Evolutionary conservation across 2,797 vertebrate species (phyloP).

Genomic region (Parotocinclus haroldoi): DNA sequence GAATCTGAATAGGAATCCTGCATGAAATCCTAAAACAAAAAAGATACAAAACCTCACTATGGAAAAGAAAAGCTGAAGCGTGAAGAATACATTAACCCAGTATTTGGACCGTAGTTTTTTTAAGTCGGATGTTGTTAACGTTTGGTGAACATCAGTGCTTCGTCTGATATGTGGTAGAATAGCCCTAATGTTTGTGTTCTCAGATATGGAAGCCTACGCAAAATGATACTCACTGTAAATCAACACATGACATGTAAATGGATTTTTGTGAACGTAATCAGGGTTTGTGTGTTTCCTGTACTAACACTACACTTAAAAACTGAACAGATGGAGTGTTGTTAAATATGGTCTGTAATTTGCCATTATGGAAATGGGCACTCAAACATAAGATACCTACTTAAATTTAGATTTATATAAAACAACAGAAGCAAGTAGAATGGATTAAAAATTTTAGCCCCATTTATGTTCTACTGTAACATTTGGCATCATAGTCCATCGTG

Average conservation of each 20-base stretch:
- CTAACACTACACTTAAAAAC: constrained; percentile 59
- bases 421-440: constrained; percentile 22
- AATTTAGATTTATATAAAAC: constrained; percentile 5
- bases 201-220: constrained; percentile 54
- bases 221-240: constrained; percentile 70
- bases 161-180: constrained; percentile 69
- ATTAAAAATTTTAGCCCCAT: constrained; percentile 15
- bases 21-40: background rate
- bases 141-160: constrained; percentile 68
- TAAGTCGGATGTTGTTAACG: constrained; percentile 42
- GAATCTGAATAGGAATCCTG: constrained; percentile 4
- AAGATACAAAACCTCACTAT: background rate
- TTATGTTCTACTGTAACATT: constrained; percentile 41
- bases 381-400: background rate
- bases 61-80: background rate
- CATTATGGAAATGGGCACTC: constrained; percentile 5
- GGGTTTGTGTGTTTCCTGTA: constrained; percentile 71
- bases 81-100: background rate
- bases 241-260: constrained; percentile 70
- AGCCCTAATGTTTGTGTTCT: constrained; percentile 63
- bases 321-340: constrained; percentile 44
- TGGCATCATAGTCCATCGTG: constrained; percentile 60
- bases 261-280: constrained; percentile 71
- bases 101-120: constrained; percentile 14
- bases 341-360: constrained; percentile 32